phyloP scores from a whole-genome alignment of 2,113 vertebrate species.

The Sturnira hondurensis region DNA sequence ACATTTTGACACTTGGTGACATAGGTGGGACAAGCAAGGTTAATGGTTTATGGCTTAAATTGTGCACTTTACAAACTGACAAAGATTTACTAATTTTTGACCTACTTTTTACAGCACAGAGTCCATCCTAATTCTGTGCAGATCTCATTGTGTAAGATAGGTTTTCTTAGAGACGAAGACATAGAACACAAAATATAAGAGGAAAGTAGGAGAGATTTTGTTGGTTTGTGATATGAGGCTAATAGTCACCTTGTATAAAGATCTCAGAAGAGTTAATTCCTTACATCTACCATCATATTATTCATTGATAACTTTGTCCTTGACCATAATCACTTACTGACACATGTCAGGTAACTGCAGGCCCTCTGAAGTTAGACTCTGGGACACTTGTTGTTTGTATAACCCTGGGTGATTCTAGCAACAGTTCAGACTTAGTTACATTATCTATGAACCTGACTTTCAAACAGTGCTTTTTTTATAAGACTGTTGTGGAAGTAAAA shows the following conservation, averaged over 20 bases:
- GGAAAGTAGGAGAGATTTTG: neutral
- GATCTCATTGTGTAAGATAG: neutral
- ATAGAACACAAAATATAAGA: neutral
- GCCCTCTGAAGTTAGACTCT: neutral
- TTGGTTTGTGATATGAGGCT: neutral
- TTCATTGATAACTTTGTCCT: neutral
- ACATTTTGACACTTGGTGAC: neutral
- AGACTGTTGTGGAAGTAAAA: neutral
- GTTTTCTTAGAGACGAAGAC: neutral
- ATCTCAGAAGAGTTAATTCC: neutral
- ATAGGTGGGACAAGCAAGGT: neutral
- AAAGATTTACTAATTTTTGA: neutral
- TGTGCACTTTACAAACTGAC: neutral
- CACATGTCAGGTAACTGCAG: neutral
- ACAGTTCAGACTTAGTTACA: neutral
- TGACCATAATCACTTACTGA: neutral
- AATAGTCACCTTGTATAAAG: neutral
- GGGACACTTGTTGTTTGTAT: neutral
- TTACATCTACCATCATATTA: neutral
- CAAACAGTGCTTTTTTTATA: neutral
- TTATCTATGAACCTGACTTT: neutral
- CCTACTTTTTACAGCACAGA: neutral
- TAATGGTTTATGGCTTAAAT: neutral
- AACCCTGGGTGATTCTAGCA: neutral
- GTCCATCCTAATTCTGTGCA: neutral